These are phyloP conservation scores for Cheiracanthium punctorium DNA, from an alignment of 2,888 invertebrate species.

Conservation along the genomic window DNA sequence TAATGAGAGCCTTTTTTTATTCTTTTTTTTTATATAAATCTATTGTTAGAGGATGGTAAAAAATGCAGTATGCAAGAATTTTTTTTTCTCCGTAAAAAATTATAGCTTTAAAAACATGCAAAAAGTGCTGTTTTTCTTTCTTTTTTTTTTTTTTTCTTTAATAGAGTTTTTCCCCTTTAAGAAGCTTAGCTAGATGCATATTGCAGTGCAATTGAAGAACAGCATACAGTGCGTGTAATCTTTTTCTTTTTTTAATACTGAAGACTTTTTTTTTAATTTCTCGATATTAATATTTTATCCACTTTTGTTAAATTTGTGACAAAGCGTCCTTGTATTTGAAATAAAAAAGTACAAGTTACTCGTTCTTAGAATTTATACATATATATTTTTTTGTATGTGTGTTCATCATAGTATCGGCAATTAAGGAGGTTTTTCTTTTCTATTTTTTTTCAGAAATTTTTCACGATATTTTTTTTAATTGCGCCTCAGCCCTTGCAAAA, in stretches of 20 bases:
- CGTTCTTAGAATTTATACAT: no score
- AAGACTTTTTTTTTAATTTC: neutral
- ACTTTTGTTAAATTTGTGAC: neutral
- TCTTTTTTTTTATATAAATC: neutral
- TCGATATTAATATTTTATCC: neutral
- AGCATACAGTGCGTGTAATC: neutral
- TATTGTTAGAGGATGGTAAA: neutral
- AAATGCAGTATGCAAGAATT: neutral
- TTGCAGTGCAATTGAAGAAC: neutral
- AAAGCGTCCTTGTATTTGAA: neutral
- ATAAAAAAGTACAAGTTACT: neutral
- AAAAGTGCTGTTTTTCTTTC: no score
- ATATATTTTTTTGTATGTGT: no score
- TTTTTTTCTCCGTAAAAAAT: neutral
- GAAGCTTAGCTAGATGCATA: neutral
- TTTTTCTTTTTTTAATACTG: neutral
- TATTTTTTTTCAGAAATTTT: no score
- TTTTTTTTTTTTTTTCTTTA: neutral
- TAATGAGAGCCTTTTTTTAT: conserved; percentile 6
- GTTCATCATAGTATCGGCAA: no score
- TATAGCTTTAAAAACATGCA: neutral
- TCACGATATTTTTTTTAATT: no score
- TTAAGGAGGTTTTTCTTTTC: no score
- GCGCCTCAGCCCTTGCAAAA: no score
- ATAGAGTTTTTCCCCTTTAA: neutral